phyloP scores from a whole-genome alignment of 2,797 vertebrate species.

The Aeoliscus strigatus region DNA sequence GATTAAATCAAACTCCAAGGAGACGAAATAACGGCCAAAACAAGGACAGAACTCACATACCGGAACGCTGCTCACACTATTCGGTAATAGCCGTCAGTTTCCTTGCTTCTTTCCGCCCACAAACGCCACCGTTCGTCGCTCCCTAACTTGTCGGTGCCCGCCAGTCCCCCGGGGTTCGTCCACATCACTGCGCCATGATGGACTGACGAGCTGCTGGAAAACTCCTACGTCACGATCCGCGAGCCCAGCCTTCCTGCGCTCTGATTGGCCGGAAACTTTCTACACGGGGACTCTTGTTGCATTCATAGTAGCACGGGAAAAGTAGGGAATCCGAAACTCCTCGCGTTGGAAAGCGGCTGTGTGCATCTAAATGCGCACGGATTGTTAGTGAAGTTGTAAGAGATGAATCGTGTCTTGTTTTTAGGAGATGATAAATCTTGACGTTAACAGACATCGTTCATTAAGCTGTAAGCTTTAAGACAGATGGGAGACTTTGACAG shows the following conservation, averaged over 20 bases:
- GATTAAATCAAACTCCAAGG: not conserved
- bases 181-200: slow-evolving; percentile 78
- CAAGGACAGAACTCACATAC: slow-evolving; percentile 43
- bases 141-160: slow-evolving; percentile 47
- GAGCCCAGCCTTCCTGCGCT: slow-evolving; percentile 58
- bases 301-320: slow-evolving; percentile 10
- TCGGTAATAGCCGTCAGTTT: not conserved
- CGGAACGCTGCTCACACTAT: slow-evolving; percentile 15
- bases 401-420: too few species aligned
- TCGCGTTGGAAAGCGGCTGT: too few species aligned
- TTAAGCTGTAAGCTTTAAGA: too few species aligned
- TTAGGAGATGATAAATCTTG: too few species aligned
- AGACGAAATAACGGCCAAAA: slow-evolving; percentile 29
- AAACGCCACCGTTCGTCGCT: slow-evolving; percentile 10
- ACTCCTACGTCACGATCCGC: slow-evolving; percentile 62
- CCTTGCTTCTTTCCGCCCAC: not conserved
- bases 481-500: too few species aligned
- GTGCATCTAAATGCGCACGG: too few species aligned
- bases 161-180: slow-evolving; percentile 26
- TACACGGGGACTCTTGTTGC: slow-evolving; percentile 23
- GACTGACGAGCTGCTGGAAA: slow-evolving; percentile 60
- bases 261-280: slow-evolving; percentile 35
- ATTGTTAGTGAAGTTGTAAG: too few species aligned
- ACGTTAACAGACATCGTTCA: too few species aligned
- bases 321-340: not conserved